Percentiles rank a stretch among this genome's conserved stretches.
phyloP scores from a whole-genome alignment of 2,888 invertebrate genomes.

The Eupithecia centaureata region DNA sequence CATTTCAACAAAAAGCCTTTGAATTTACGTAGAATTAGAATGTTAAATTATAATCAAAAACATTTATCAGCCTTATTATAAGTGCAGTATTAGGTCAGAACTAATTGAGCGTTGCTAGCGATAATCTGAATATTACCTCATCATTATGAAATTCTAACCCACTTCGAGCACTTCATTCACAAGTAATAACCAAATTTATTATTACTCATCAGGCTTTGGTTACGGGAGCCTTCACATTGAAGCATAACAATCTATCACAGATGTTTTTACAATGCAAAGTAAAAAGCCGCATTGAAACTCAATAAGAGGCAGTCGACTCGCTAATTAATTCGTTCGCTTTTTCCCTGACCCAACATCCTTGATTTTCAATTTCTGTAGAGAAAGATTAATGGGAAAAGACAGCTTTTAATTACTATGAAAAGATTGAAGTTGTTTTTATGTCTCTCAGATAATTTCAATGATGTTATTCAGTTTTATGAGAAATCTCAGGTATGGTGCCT shows the following conservation, averaged over 20 bases:
- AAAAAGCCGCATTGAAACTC: conserved; percentile 53
- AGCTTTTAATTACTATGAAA: conserved; percentile 45
- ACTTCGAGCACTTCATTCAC: not conserved
- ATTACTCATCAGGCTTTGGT: not conserved
- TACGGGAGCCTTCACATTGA: not conserved
- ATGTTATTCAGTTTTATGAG: not conserved
- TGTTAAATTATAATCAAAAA: not conserved
- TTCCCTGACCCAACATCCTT: conserved; percentile 62
- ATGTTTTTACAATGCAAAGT: conserved; percentile 11
- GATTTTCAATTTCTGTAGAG: conserved; percentile 69
- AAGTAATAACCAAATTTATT: not conserved
- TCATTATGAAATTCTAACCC: not conserved
- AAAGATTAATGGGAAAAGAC: conserved; percentile 68
- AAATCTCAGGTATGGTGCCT: not conserved
- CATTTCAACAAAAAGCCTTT: not conserved
- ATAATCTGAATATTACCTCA: not conserved
- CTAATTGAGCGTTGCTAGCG: not conserved
- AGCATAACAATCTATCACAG: not conserved
- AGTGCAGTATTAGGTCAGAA: not conserved
- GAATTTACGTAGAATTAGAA: not conserved
- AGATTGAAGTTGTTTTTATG: conserved; percentile 23
- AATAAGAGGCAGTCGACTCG: conserved; percentile 53
- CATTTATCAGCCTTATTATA: not conserved
- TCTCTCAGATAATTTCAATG: not conserved
- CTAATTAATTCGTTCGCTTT: conserved; percentile 68